Conservation (phyloP, 2,797 vertebrate genomes). For the Catostomus latipinnis region DNA sequence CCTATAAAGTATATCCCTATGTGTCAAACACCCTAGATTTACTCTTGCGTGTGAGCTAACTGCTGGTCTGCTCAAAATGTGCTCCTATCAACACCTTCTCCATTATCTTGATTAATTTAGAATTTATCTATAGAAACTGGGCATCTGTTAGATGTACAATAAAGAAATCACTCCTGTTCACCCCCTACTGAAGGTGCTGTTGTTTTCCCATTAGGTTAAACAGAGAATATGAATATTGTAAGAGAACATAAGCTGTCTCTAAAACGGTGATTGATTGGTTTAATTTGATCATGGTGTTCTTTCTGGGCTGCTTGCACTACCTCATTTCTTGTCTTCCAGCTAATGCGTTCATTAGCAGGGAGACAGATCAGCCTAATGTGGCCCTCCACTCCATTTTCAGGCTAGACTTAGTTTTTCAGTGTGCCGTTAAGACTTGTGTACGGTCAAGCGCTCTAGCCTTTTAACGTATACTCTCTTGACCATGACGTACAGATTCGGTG, state of each 20-base stretch:
- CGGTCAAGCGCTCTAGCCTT: no score
- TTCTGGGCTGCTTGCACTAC: conserved; percentile 21
- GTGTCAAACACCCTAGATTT: background rate
- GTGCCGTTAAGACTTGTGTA: no score
- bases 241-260: conserved; percentile 37
- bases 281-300: conserved; percentile 34
- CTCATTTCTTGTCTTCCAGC: conserved; percentile 29
- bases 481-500: no score
- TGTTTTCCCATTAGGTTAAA: conserved; percentile 31
- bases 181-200: conserved; percentile 9
- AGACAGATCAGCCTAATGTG: background rate
- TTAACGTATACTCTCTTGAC: no score
- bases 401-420: no score
- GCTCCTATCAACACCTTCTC: background rate
- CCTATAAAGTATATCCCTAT: no score
- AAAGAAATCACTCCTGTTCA: conserved; percentile 8
- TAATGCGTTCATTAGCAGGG: background rate
- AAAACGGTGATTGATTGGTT: conserved; percentile 50
- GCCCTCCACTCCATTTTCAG: background rate
- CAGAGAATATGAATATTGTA: conserved; percentile 46
- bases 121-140: background rate
- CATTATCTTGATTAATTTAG: background rate
- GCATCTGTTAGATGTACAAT: conserved; percentile 11
- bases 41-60: background rate
- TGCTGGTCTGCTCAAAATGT: background rate